phyloP scores from a whole-genome alignment of 2,888 invertebrate species.

The Oithona nana region DNA sequence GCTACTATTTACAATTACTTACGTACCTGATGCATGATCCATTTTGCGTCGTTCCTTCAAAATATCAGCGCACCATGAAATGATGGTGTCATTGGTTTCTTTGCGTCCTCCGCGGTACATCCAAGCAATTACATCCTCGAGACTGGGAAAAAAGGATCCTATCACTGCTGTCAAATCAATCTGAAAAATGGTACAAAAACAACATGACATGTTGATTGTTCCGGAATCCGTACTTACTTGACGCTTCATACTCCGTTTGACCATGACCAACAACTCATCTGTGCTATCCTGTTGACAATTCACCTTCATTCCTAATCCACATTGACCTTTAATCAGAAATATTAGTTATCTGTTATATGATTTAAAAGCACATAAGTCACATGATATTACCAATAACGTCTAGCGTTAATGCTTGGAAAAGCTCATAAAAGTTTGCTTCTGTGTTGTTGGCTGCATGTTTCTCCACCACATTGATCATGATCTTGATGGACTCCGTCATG shows the following conservation, averaged over 20 bases:
- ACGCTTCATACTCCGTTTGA: conserved; percentile 20
- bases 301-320: conserved; percentile 31
- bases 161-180: neutral
- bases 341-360: neutral
- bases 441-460: conserved; percentile 22
- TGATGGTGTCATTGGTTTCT: neutral
- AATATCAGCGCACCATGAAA: neutral
- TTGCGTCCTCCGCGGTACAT: conserved; percentile 3
- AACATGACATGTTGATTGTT: too few species aligned
- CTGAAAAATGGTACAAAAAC: too few species aligned
- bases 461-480: conserved; percentile 27
- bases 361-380: too few species aligned
- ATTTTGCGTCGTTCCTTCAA: neutral
- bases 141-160: neutral
- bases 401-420: conserved; percentile 32
- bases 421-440: conserved; percentile 20
- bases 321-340: conserved; percentile 22
- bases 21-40: neutral
- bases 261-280: conserved; percentile 26
- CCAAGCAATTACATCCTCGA: neutral
- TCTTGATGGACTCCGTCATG: conserved; percentile 28
- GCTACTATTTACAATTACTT: too few species aligned
- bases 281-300: conserved; percentile 27
- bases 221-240: too few species aligned
- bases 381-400: conserved; percentile 33